A percentile compares a stretch with the other conserved stretches of the same genome.
Evolutionary conservation across 2,888 invertebrate species (phyloP).

Genomic region (Lasioglossum malachurum): DNA sequence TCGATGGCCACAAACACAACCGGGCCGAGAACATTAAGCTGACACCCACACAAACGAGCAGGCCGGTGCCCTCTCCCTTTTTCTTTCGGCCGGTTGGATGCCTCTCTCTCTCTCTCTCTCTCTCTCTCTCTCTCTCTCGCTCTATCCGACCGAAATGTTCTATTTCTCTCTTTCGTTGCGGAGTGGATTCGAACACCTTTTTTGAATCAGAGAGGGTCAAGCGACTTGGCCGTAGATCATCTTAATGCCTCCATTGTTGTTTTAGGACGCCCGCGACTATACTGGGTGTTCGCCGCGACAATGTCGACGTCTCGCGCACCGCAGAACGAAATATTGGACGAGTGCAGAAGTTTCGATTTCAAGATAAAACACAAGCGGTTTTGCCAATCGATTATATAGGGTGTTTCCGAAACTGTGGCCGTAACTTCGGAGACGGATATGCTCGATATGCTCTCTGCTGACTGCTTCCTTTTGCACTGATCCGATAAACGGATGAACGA

Average conservation of each 20-base stretch:
- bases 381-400: background rate
- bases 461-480: background rate
- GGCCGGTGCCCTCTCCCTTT: conserved; percentile 48
- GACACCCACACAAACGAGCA: conserved; percentile 78
- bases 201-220: conserved; percentile 84
- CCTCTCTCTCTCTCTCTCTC: conserved; percentile 42
- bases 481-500: background rate
- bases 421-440: too few species aligned
- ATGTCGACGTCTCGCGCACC: conserved; percentile 75
- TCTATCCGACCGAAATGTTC: conserved; percentile 48
- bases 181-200: conserved; percentile 83
- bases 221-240: conserved; percentile 84
- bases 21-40: conserved; percentile 76
- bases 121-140: conserved; percentile 39
- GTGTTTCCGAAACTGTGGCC: too few species aligned
- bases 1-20: conserved; percentile 75
- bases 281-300: conserved; percentile 79
- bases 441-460: too few species aligned
- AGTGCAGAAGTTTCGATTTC: background rate
- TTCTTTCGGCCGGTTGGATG: conserved; percentile 52
- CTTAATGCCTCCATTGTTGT: conserved; percentile 85
- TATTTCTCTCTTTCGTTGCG: conserved; percentile 51
- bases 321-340: conserved; percentile 43
- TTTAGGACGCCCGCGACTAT: conserved; percentile 82
- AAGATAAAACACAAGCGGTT: background rate